Base-by-base conservation (phyloP, 2,888 invertebrate species). In the Spodoptera picta region DNA sequence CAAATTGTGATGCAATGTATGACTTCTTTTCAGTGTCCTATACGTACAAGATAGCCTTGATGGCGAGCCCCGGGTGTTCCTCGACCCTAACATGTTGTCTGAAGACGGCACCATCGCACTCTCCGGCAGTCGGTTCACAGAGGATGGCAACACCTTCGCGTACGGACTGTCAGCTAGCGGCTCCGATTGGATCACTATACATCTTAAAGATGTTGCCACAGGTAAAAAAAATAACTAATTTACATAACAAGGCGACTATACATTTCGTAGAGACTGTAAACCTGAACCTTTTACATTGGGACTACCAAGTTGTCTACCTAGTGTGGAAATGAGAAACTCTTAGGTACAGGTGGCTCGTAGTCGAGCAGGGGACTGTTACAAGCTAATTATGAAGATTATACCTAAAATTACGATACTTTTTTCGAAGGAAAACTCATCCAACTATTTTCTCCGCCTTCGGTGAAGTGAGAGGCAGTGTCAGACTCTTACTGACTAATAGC, bases 141-240 rank as follows among this genome's bases (percentile, higher is more conserved):
- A 99, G 82, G 97, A 99, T 93, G 99, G 99, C 12, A 95, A 96
- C 82, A 96, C 96, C 31, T 97, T 98, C 92, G 99, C 99, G 0
- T 99, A 99, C 92, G 98, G 98, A 0, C 94, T 99, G 1, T 98
- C 98, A 76, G 96, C 96, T 68, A 98, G 98, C 89, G 99, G 99
- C 0, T 99, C 99, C 1, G 99, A 99, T 90, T 99, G 99, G 99
- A 96, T 97, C 75, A 98, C 97, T 54, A 98, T 99, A 82, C 97
- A 97, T 83, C 96, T 98, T 78, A 97, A 97, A 79, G 95, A 97
- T 92, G 96, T 97, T 0, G 95, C 95, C 65, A 96, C 96, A 81
- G 97, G 97, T 96, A 88, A 60, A 61, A 55, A 50, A 10, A 14
- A 11, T 19, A 19, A 19, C 19, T 19, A 9, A 3, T 12, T 11